Base-by-base conservation (phyloP, 2,888 invertebrate genomes). In the Lasioglossum pauxillum region DNA sequence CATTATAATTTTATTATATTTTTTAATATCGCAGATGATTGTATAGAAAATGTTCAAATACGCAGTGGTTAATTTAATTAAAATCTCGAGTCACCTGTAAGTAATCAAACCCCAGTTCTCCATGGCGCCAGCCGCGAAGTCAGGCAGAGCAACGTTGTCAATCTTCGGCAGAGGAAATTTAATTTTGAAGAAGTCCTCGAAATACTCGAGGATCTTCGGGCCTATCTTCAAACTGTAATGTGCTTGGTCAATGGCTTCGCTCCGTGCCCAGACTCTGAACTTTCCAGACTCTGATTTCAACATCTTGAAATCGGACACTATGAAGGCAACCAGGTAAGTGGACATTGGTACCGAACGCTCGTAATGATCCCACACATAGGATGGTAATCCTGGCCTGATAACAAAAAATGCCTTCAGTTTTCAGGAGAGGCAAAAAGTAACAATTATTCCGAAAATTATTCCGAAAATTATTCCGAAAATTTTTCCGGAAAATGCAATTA, bases 111-210 rank as follows among this genome's bases (percentile, higher is more conserved):
- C 99, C 98, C 99, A 99, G 94, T 99, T 99, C 94, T 96, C 98
- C 98, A 98, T 98, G 0, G 98, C 98, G 0, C 98, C 98, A 3
- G 98, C 98, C 78, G 97, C 97, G 94, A 98, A 99, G 94, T 99
- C 98, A 0, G 99, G 98, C 83, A 99, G 95, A 0, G 98, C 99
- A n/a, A 98, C 97, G 98, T 98, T 98, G 94, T 99, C 99, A 83
- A 98, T 97, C 95, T 98, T 98, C 0, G 97, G 97, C 82, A 98
- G 93, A 0, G 98, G 98, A 92, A 98, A 98, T 64, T 97, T 96
- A 60, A 98, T 97, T 91, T 97, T 96, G 93, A 98, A 98, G 91
- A 97, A 98, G 1, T 97, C 96, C 92, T 98, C 98, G 83, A 97
- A 96, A 90, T 97, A 97, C 75, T 96, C 96, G 0, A 99, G 95